phyloP scores from a whole-genome alignment of 2,888 invertebrate genomes.

The Trypoxylon attenuatum region DNA sequence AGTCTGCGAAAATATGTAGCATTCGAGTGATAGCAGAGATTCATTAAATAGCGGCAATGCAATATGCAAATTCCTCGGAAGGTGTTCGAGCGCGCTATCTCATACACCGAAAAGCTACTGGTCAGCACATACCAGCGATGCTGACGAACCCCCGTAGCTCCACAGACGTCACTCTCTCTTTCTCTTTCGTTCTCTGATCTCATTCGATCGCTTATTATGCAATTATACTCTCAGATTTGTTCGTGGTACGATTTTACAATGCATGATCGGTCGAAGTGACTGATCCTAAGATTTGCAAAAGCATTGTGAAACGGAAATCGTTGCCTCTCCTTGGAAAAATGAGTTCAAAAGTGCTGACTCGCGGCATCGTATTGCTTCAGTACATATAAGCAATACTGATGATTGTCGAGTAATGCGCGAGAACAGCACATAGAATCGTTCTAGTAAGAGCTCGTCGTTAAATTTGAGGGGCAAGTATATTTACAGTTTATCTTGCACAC shows the following conservation, averaged over 20 bases:
- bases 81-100: background rate
- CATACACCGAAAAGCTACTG: background rate
- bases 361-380: too few species aligned
- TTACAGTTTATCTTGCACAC: background rate
- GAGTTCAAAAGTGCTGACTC: too few species aligned
- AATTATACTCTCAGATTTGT: background rate
- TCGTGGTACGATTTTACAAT: background rate
- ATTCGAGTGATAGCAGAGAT: slow-evolving; percentile 6
- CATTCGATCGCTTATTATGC: background rate
- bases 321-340: too few species aligned
- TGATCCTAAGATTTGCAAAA: too few species aligned
- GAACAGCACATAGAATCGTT: too few species aligned
- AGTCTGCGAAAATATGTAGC: background rate
- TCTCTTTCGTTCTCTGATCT: background rate
- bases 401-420: too few species aligned
- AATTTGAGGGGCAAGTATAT: too few species aligned
- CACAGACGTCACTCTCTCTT: too few species aligned
- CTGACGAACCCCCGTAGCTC: too few species aligned
- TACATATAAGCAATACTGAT: too few species aligned
- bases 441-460: too few species aligned
- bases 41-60: slow-evolving; percentile 10
- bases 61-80: background rate
- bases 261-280: background rate
- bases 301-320: too few species aligned
- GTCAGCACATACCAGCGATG: background rate